phyloP scores from a whole-genome alignment of 2,113 vertebrate genomes.

The Mionectes macconnelli region DNA sequence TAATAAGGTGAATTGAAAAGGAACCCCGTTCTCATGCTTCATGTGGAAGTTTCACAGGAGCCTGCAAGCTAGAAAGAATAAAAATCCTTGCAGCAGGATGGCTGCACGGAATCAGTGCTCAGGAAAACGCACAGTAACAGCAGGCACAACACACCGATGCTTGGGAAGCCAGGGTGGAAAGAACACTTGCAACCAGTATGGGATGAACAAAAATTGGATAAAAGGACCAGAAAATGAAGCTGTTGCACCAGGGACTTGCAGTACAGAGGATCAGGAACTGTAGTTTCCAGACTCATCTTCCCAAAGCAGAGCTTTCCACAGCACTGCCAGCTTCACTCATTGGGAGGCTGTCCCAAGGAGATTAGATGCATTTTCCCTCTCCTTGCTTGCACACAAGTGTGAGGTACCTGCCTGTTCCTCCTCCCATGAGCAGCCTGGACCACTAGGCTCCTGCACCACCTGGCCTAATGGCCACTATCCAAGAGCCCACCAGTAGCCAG shows the following conservation, averaged over 20 bases:
- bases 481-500: background rate
- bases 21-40: background rate
- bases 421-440: fast-evolving
- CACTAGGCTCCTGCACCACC: background rate
- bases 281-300: background rate
- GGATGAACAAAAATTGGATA: background rate
- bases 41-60: background rate
- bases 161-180: background rate
- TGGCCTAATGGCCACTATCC: fast-evolving
- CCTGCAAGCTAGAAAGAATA: background rate
- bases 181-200: fast-evolving
- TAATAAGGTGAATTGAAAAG: background rate
- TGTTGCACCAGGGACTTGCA: background rate
- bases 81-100: background rate
- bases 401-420: background rate
- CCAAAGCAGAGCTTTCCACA: background rate
- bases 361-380: fast-evolving
- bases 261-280: fast-evolving
- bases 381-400: fast-evolving
- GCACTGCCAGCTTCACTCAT: background rate
- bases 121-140: fast-evolving
- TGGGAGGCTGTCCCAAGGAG: background rate
- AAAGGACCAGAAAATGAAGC: background rate
- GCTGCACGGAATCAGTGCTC: background rate
- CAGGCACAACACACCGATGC: fast-evolving